Evolutionary conservation across 2,113 vertebrate genomes (phyloP).

Genomic region (Chelonoidis abingdonii): DNA sequence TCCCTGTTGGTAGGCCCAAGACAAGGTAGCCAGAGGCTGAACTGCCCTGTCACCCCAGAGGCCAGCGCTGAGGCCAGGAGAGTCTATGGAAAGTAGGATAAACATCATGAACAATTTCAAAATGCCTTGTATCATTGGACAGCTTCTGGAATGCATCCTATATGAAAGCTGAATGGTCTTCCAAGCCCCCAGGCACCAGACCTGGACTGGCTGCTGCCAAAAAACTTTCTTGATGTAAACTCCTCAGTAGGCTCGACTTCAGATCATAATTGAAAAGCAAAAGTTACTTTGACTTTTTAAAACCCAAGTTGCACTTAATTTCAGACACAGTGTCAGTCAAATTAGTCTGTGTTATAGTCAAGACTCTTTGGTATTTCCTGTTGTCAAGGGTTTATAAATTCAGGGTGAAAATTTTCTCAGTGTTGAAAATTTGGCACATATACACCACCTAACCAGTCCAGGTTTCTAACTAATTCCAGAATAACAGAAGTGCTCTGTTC

Average conservation of each 20-base stretch:
- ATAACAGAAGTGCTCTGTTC: background rate
- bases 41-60: fast-evolving
- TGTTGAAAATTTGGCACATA: background rate
- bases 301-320: background rate
- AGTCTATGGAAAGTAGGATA: background rate
- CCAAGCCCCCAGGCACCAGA: background rate
- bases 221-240: background rate
- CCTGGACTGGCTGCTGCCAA: background rate
- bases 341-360: background rate
- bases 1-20: background rate
- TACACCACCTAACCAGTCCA: background rate
- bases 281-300: background rate
- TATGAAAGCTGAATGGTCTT: background rate
- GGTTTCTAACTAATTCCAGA: background rate
- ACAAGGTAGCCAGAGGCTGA: background rate
- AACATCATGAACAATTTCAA: background rate
- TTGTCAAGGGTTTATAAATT: background rate
- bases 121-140: background rate
- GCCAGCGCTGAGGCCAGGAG: background rate
- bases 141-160: background rate
- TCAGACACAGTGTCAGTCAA: background rate
- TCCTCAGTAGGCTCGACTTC: background rate
- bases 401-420: background rate
- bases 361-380: background rate
- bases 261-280: background rate